Conservation (phyloP, 2,113 vertebrate genomes). For the Sterna hirundo region DNA sequence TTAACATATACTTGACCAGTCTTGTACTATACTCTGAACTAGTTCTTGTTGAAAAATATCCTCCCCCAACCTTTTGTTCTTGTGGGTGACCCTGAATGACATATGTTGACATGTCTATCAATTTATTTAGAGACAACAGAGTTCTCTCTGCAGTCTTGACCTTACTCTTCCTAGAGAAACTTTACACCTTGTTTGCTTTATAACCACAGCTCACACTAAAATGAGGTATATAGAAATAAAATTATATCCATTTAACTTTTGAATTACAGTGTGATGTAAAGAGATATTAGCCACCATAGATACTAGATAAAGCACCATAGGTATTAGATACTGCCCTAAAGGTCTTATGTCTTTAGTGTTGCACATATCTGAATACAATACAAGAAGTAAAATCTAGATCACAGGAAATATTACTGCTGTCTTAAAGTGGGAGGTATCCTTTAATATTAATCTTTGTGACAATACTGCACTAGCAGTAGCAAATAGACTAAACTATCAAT, state of each 20-base stretch:
- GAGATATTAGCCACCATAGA: background rate
- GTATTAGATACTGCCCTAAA: background rate
- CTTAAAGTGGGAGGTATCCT: background rate
- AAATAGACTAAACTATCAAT: background rate
- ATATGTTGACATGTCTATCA: background rate
- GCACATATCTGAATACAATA: background rate
- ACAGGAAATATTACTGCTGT: background rate
- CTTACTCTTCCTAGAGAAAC: background rate
- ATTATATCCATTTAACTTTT: background rate
- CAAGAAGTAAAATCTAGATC: background rate
- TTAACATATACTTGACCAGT: background rate
- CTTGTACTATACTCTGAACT: background rate
- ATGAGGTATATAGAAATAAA: background rate
- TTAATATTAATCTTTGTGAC: background rate
- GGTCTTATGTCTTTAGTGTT: background rate
- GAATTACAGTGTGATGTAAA: background rate
- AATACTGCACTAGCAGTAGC: background rate
- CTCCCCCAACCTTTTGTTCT: background rate
- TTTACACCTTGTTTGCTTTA: background rate
- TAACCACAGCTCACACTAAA: background rate
- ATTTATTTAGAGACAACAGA: background rate
- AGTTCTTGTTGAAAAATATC: background rate
- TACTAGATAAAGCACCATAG: background rate
- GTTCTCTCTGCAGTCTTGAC: background rate
- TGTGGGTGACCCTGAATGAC: background rate